Evolutionary conservation across 2,888 invertebrate genomes (phyloP).

Genomic region (Sinotaia quadrata): DNA sequence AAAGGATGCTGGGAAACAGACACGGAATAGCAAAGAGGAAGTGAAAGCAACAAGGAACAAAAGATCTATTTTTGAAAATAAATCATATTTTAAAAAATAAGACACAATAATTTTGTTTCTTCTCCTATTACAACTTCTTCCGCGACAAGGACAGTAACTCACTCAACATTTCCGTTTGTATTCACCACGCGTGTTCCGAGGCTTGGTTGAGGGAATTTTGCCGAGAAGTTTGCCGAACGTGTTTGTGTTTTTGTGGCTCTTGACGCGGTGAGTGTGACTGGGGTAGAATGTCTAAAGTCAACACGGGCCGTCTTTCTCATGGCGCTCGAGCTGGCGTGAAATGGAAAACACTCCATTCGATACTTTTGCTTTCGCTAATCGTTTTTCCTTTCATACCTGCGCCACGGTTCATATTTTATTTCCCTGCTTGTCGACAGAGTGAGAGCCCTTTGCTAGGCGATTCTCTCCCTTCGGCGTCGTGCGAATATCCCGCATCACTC

Average conservation of each 20-base stretch:
- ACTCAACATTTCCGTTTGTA: neutral
- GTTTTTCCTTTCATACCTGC: conserved; percentile 12
- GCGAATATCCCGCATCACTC: too few species aligned
- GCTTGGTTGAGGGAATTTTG: conserved; percentile 14
- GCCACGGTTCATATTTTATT: neutral
- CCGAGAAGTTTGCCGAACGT: neutral
- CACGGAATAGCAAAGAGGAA: too few species aligned
- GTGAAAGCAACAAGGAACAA: too few species aligned
- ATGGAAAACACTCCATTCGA: conserved; percentile 22
- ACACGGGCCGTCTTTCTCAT: conserved; percentile 8
- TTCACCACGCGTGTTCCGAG: neutral
- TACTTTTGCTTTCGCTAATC: conserved; percentile 7
- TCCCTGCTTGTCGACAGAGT: too few species aligned
- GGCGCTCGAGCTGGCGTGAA: conserved; percentile 16
- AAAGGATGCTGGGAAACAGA: too few species aligned
- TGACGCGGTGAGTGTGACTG: neutral
- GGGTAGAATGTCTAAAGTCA: conserved; percentile 20
- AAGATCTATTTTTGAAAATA: too few species aligned
- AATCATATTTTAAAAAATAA: too few species aligned
- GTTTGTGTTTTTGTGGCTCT: conserved; percentile 26
- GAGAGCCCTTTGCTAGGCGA: too few species aligned
- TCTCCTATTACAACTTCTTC: too few species aligned
- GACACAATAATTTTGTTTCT: too few species aligned
- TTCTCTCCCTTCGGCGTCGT: too few species aligned
- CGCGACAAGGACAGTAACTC: conserved; percentile 1